phyloP scores from a whole-genome alignment of 2,113 vertebrate genomes.

The Apus apus region DNA sequence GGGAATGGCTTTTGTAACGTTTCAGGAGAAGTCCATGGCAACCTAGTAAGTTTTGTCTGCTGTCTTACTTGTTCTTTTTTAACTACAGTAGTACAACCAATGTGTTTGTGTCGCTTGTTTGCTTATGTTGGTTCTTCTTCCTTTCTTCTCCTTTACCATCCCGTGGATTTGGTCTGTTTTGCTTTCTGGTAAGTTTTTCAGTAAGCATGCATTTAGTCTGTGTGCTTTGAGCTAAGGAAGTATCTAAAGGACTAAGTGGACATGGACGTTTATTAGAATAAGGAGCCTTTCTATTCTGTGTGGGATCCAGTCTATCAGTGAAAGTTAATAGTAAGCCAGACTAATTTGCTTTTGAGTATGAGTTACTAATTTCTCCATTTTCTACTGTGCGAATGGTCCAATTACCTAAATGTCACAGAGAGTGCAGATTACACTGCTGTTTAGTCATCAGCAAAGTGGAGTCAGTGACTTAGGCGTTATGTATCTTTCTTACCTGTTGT shows the following conservation, averaged over 20 bases:
- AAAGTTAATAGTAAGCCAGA: not conserved
- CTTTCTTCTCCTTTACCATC: not conserved
- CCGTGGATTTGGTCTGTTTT: slow-evolving; percentile 32
- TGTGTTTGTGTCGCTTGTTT: not conserved
- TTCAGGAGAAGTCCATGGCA: slow-evolving; percentile 90
- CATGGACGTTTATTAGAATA: not conserved
- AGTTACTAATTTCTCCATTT: not conserved
- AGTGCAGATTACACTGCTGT: not conserved
- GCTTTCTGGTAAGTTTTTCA: not conserved
- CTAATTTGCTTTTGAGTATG: not conserved
- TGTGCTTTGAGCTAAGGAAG: not conserved
- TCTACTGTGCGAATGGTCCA: not conserved
- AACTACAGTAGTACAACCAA: not conserved
- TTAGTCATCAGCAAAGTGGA: not conserved
- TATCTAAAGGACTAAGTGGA: not conserved
- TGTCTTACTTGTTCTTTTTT: not conserved
- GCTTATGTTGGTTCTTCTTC: slow-evolving; percentile 24
- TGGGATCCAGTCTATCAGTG: not conserved
- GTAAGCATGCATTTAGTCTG: not conserved
- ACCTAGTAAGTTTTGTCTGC: slow-evolving; percentile 80
- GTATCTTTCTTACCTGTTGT: not conserved
- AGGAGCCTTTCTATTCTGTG: not conserved
- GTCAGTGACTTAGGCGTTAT: not conserved
- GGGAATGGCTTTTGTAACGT: slow-evolving; percentile 93
- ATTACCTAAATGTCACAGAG: not conserved